These are phyloP conservation scores for Phyllopteryx taeniolatus DNA, from an alignment of 2,113 vertebrate genomes.

Conservation along the genomic window DNA sequence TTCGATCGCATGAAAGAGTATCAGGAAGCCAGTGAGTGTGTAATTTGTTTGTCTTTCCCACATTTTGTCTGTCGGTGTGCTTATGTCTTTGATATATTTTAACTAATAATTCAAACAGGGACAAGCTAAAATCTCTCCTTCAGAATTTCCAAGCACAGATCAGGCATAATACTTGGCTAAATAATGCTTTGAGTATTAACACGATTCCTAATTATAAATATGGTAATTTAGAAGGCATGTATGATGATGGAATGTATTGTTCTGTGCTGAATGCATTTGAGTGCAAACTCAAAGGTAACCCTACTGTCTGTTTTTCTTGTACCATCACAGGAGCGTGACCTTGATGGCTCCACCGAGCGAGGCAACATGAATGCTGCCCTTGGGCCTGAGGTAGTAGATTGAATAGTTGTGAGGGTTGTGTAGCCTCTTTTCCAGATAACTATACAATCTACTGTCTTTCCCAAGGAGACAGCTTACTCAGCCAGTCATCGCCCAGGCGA, in stretches of 20 bases:
- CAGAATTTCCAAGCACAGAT: not conserved
- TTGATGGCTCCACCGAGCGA: slow-evolving; percentile 28
- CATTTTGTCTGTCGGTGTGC: slow-evolving; percentile 45
- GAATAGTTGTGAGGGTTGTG: slow-evolving; percentile 87
- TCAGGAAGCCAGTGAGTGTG: slow-evolving; percentile 67
- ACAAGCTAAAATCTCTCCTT: slow-evolving; percentile 12
- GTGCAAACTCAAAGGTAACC: not conserved
- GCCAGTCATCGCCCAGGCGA: slow-evolving; percentile 40
- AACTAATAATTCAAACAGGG: slow-evolving; percentile 12
- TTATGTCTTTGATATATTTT: slow-evolving; percentile 27
- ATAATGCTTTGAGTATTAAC: not conserved
- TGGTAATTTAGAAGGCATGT: not conserved
- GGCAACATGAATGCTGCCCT: slow-evolving; percentile 78
- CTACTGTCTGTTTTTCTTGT: slow-evolving; percentile 21
- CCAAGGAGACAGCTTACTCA: slow-evolving; percentile 84
- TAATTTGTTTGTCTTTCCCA: slow-evolving; percentile 64
- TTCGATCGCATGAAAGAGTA: slow-evolving; percentile 65
- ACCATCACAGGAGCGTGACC: slow-evolving; percentile 49
- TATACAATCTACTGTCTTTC: slow-evolving; percentile 98
- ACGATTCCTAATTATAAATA: not conserved
- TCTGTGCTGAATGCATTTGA: not conserved
- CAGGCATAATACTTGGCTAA: slow-evolving; percentile 20
- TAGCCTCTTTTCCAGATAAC: slow-evolving; percentile 85
- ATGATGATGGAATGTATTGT: not conserved
- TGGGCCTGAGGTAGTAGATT: slow-evolving; percentile 96